Evolutionary conservation across 2,888 invertebrate species (phyloP).

Genomic region (Netelia inedita): DNA sequence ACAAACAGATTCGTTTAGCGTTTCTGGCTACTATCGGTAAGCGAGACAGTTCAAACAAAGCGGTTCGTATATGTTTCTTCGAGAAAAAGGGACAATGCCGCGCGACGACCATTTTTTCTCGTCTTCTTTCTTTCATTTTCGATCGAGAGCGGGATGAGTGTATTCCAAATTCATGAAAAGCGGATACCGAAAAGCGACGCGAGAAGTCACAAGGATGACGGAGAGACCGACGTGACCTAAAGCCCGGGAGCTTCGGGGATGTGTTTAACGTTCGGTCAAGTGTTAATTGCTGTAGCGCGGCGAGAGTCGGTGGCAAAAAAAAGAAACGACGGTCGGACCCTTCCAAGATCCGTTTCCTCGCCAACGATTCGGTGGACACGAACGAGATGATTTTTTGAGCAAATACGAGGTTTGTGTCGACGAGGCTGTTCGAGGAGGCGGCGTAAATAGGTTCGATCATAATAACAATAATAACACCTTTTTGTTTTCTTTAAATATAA

Average conservation of each 20-base stretch:
- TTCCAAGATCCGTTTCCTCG: conserved; percentile 64
- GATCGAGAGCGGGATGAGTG: background rate
- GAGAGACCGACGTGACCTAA: conserved; percentile 62
- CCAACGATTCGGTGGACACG: conserved; percentile 73
- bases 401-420: conserved; percentile 68
- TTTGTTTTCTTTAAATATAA: conserved; percentile 36
- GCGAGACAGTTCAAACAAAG: conserved; percentile 44
- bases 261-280: conserved; percentile 77
- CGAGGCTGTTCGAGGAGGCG: conserved; percentile 34
- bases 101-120: conserved; percentile 24
- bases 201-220: conserved; percentile 6
- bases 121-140: conserved; percentile 14
- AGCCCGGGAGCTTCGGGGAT: conserved; percentile 76
- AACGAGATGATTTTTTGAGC: conserved; percentile 75
- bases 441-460: conserved; percentile 36
- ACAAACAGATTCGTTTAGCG: conserved; percentile 70
- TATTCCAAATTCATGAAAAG: conserved; percentile 20
- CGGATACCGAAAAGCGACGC: conserved; percentile 10
- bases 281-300: conserved; percentile 80
- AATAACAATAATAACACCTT: conserved; percentile 17
- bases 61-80: conserved; percentile 25
- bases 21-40: conserved; percentile 43
- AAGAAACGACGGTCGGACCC: conserved; percentile 63
- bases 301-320: conserved; percentile 45
- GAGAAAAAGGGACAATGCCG: conserved; percentile 46